Conservation (phyloP, 2,888 invertebrate genomes). For the Marasmarcha lunaedactyla region DNA sequence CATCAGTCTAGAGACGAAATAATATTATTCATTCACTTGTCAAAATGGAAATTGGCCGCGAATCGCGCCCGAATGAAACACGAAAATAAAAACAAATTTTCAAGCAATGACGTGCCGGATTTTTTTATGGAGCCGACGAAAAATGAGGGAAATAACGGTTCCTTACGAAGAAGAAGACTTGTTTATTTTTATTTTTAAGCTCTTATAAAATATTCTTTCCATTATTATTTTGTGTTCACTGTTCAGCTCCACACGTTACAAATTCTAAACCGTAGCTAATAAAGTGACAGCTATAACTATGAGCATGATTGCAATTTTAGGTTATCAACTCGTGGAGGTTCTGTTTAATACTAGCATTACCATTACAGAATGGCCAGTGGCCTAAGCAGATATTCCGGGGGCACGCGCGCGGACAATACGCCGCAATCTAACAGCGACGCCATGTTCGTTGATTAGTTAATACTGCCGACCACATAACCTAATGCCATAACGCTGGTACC, state of each 20-base stretch:
- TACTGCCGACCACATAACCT: constrained; percentile 58
- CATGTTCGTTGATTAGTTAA: constrained; percentile 67
- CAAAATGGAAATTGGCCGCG: constrained; percentile 48
- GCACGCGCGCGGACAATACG: constrained; percentile 61
- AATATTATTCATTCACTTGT: constrained; percentile 58
- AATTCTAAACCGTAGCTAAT: no score
- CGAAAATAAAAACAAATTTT: constrained; percentile 21
- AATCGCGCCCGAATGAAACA: constrained; percentile 24
- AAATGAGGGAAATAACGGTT: not conserved
- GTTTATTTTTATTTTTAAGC: no score
- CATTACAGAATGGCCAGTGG: constrained; percentile 62
- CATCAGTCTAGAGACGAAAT: constrained; percentile 31
- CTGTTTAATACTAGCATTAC: constrained; percentile 38
- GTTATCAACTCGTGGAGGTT: not conserved
- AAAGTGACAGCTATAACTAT: not conserved
- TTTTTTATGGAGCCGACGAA: constrained; percentile 3
- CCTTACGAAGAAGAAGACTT: not conserved
- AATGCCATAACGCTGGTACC: constrained; percentile 40
- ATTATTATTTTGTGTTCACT: no score
- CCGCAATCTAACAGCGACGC: constrained; percentile 59
- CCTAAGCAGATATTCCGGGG: constrained; percentile 69
- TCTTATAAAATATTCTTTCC: no score
- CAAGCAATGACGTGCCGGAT: constrained; percentile 16
- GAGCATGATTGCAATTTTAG: not conserved
- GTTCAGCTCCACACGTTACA: no score